Percentiles rank a stretch among this genome's conserved stretches.
phyloP scores from a whole-genome alignment of 2,113 vertebrate genomes.

The Hoplias malabaricus region DNA sequence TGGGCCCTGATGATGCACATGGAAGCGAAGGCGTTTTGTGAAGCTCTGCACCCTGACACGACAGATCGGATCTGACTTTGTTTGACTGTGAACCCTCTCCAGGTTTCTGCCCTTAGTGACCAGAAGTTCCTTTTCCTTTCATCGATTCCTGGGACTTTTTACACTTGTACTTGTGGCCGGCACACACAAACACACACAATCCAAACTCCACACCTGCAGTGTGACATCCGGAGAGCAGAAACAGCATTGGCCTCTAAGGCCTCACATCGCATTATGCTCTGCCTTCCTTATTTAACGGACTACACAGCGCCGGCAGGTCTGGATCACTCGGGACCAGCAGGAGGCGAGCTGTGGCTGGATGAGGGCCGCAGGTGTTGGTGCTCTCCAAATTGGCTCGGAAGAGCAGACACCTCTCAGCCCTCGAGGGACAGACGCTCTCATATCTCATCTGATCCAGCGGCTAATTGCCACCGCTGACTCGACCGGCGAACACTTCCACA shows the following conservation, averaged over 20 bases:
- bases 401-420: constrained; percentile 1
- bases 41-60: constrained; percentile 1
- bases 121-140: not conserved
- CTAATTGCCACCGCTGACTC: not conserved
- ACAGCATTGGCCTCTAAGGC: not conserved
- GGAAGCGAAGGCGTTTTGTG: not conserved
- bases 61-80: not conserved
- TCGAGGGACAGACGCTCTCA: not conserved
- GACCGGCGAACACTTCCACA: not conserved
- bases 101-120: constrained; percentile 32
- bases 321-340: constrained; percentile 7
- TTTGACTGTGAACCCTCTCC: not conserved
- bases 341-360: constrained; percentile 15
- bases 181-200: not conserved
- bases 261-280: not conserved
- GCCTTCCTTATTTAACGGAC: constrained; percentile 25
- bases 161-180: constrained; percentile 10
- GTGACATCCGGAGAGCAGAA: constrained; percentile 3
- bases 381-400: constrained; percentile 19
- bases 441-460: not conserved
- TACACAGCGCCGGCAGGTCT: not conserved
- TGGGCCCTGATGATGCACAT: not conserved
- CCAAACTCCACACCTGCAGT: not conserved
- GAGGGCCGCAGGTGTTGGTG: constrained; percentile 35
- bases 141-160: constrained; percentile 10